Base-by-base conservation (phyloP, 2,888 invertebrate species). In the Ophion slaviceki region DNA sequence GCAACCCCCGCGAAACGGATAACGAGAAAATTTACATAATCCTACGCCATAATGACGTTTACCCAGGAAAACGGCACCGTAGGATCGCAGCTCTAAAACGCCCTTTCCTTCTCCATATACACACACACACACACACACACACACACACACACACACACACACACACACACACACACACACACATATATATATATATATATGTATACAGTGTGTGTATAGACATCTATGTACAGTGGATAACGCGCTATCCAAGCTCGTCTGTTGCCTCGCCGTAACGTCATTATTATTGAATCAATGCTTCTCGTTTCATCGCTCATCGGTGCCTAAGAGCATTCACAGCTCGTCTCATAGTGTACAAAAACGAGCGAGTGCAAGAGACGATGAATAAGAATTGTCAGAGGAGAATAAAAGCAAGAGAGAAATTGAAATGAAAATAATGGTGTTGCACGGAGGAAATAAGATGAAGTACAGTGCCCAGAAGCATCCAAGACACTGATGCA, bases 21-120 rank as follows among this genome's bases (percentile, higher is more conserved):
- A 88, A 88, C 88, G 87, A 87, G 88, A 82, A 87, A 88, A 87
- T 88, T 88, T 88, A 85, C 88, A 88, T 88, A 88, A 88, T 88
- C 88, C 88, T 82, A 83, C 81, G 81, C 81, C 86, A 87, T 88
- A 86, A 87, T 88, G 87, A 87, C 87, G 85, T 88, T 88, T 87
- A 87, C 86, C 83, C 81, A 82, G 80, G 84, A 82, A 86, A 86
- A 85, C 80, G 80, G 62, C 72, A 82, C 59, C 75, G 59, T 80
- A 53, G 71, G 72, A 76, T 57, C 53, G 66, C 47, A 40, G 1
- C 11, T 57, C 67, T 28, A 24, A 53, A 59, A 61, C 40, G 76
- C 28, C 71, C 45, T 40, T 70, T 62, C 47, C 74, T 68, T 45
- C 57, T 57, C 20, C 24, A 4, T 20, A n/a, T 11, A n/a, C n/a